Base-by-base conservation (phyloP, 2,888 invertebrate genomes). In the Pristionchus arcanus region DNA sequence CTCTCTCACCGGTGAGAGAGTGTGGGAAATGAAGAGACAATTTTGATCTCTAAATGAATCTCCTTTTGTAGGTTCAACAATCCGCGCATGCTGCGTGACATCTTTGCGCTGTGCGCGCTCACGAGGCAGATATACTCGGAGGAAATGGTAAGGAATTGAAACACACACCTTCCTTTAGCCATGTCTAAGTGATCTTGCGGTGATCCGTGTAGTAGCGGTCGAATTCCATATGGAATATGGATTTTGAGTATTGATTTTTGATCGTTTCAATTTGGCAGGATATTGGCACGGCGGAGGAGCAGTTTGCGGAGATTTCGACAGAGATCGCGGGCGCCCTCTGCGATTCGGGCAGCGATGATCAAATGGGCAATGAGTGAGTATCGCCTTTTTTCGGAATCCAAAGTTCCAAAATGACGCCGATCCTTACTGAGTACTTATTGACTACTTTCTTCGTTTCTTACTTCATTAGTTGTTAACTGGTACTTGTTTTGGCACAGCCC, bases 301-400 rank as follows among this genome's bases (percentile, higher is more conserved):
- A 74, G 25, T 88, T 55, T 34, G 28, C 71, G 16, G 87, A 88
- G 74, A 88, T 88, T 25, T 74, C 55, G n/a, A 74, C 25, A 0
- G 87, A 88, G 34, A 74, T 88, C 25, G 16, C 34, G 25, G 87
- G 74, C 16, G 74, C 87, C 0, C 31, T 74, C 53, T 71, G 49
- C 25, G 87, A 88, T 25, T n/a, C 34, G 19, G 87, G 74, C 34
- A 88, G 74, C 28, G 87, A 74, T 16, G 87, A 88, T 11, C 74
- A 88, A 42, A 13, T 53, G 55, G 16, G 68, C n/a, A 87, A 87
- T 49, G 66, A 68, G 87, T 87, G 81, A 81, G 81, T 42, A 7
- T n/a, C 4, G 2, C 7, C 2, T 13, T 28, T 7, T 15, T 68
- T n/a, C 15, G n/a, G 2, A 68, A 68, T n/a, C n/a, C 4, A 15